Conservation (phyloP, 2,888 invertebrate species). For the Hartigia nigra region DNA sequence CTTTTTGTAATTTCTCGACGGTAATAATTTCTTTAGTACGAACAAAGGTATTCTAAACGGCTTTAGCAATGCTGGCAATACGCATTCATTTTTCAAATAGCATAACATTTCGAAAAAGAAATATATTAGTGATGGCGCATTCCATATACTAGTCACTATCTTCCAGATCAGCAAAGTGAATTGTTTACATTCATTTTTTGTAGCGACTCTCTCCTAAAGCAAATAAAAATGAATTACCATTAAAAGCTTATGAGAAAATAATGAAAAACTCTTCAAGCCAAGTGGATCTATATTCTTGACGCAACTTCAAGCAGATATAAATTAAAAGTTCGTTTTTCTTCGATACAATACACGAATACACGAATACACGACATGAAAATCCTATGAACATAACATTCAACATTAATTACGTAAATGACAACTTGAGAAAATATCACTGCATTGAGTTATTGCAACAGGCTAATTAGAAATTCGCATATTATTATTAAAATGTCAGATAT, state of each 20-base stretch:
- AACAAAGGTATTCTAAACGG: conserved; percentile 49
- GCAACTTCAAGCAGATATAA: neutral
- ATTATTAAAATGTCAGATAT: neutral
- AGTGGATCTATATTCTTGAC: neutral
- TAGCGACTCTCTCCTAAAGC: conserved; percentile 53
- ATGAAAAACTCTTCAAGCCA: conserved; percentile 5
- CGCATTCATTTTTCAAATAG: conserved; percentile 42
- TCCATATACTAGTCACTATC: conserved; percentile 51
- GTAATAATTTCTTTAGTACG: conserved; percentile 40
- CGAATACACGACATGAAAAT: neutral
- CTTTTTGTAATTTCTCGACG: conserved; percentile 13
- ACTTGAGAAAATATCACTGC: neutral
- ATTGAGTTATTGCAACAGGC: neutral
- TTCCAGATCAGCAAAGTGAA: conserved; percentile 53
- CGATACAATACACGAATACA: neutral
- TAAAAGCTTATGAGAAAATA: neutral
- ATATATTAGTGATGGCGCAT: conserved; percentile 44
- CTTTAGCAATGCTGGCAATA: conserved; percentile 45
- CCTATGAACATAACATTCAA: neutral
- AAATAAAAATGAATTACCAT: conserved; percentile 52
- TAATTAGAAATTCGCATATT: neutral
- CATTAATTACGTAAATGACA: neutral
- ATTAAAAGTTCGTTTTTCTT: neutral
- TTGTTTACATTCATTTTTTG: conserved; percentile 47
- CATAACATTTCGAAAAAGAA: conserved; percentile 41